A percentile compares a stretch with the other conserved stretches of the same genome.
Conservation (phyloP, 2,797 vertebrate genomes). For the Brotula barbata region DNA sequence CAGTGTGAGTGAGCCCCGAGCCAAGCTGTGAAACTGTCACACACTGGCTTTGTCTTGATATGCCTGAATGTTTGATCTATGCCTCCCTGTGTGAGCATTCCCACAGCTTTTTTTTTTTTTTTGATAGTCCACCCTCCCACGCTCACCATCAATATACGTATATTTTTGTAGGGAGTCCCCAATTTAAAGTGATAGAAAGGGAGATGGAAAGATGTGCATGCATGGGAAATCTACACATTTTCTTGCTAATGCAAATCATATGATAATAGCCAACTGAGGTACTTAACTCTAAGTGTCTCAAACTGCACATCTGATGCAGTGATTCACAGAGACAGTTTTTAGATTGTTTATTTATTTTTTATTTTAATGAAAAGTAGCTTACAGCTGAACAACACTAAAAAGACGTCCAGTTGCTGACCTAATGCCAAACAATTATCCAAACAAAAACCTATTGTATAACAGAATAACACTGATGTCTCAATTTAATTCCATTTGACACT, state of each 20-base stretch:
- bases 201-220: neutral
- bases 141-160: neutral
- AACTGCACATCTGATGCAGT: neutral
- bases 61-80: constrained; percentile 42
- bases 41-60: constrained; percentile 46
- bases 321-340: constrained; percentile 1
- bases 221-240: no score
- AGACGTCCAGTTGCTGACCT: neutral
- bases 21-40: constrained; percentile 44
- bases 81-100: constrained; percentile 17
- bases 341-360: neutral
- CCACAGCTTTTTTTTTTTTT: neutral
- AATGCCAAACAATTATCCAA: constrained; percentile 4
- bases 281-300: no score
- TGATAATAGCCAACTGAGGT: no score
- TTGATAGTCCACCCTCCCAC: neutral
- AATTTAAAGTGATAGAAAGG: constrained; percentile 14
- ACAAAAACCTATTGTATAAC: neutral
- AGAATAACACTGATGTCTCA: constrained; percentile 1
- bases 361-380: constrained; percentile 7
- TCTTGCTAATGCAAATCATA: no score
- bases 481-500: constrained; percentile 6
- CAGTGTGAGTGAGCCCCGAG: constrained; percentile 47
- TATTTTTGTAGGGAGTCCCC: constrained; percentile 6
- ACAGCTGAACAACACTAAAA: neutral